Percentiles rank a stretch among this genome's conserved stretches.
Evolutionary conservation across 2,797 vertebrate genomes (phyloP).

Genomic region (Pogonophryne albipinna): DNA sequence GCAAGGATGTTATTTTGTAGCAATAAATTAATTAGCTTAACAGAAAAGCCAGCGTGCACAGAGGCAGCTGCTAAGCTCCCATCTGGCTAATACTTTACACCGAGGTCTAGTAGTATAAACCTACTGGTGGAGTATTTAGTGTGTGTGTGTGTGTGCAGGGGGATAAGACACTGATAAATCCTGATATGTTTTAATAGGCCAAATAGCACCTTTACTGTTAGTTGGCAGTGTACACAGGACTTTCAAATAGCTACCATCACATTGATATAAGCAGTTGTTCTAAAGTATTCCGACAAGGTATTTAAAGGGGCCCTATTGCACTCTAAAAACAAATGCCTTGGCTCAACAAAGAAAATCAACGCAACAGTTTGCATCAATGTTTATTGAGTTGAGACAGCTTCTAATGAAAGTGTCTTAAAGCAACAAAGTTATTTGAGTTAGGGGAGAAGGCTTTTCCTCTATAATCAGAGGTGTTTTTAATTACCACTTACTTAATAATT

Average conservation of each 20-base stretch:
- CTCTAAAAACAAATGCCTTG: no score
- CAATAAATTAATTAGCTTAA: slow-evolving; percentile 61
- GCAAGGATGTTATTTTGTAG: slow-evolving; percentile 50
- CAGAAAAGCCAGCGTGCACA: slow-evolving; percentile 47
- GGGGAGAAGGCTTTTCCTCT: no score
- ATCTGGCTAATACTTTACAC: slow-evolving; percentile 37
- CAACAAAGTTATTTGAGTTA: no score
- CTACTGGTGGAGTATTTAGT: slow-evolving; percentile 3
- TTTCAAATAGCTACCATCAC: slow-evolving; percentile 32
- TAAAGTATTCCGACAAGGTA: slow-evolving; percentile 1
- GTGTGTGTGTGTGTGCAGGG: slow-evolving; percentile 6
- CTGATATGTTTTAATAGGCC: slow-evolving; percentile 17
- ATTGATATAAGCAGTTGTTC: slow-evolving; percentile 24
- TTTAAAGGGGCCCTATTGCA: no score
- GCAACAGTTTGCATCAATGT: no score
- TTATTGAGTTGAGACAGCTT: no score
- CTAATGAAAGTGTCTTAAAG: no score
- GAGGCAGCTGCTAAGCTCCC: slow-evolving; percentile 45
- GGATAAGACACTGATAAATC: slow-evolving; percentile 19
- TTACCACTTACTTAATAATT: no score
- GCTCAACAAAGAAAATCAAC: no score
- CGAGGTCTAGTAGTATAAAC: slow-evolving; percentile 5
- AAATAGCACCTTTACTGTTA: slow-evolving; percentile 11
- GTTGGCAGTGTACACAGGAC: not conserved
- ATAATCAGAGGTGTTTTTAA: no score